Evolutionary conservation across 2,888 invertebrate species (phyloP).

Genomic region (Limenitis camilla): DNA sequence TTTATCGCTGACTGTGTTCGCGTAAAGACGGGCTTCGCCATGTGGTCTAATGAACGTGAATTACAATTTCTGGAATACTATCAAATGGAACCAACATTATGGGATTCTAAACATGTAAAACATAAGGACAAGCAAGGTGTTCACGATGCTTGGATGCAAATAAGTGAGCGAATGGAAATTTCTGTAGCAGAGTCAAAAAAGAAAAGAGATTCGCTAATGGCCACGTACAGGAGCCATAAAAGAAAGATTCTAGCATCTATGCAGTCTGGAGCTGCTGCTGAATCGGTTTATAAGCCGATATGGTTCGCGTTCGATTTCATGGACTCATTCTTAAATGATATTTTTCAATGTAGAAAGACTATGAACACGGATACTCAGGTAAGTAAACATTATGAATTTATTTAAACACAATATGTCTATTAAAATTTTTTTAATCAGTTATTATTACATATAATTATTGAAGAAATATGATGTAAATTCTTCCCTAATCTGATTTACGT

Average conservation of each 20-base stretch:
- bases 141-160: slow-evolving; percentile 1
- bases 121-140: neutral
- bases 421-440: neutral
- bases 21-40: neutral
- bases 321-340: slow-evolving; percentile 13
- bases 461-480: slow-evolving; percentile 13
- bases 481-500: slow-evolving; percentile 15
- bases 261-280: slow-evolving; percentile 5
- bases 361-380: neutral
- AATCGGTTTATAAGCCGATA: slow-evolving; percentile 20
- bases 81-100: neutral
- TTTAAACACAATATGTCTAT: neutral
- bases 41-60: slow-evolving; percentile 1
- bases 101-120: neutral
- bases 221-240: slow-evolving; percentile 3
- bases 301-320: slow-evolving; percentile 24
- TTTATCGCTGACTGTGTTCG: neutral
- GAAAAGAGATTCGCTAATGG: slow-evolving; percentile 2
- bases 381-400: neutral
- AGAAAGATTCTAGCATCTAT: slow-evolving; percentile 6
- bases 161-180: neutral
- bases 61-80: neutral
- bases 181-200: neutral
- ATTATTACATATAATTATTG: neutral
- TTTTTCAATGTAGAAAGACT: neutral